These are phyloP conservation scores for Nowickia ferox DNA, from an alignment of 2,888 invertebrate genomes.

Conservation along the genomic window DNA sequence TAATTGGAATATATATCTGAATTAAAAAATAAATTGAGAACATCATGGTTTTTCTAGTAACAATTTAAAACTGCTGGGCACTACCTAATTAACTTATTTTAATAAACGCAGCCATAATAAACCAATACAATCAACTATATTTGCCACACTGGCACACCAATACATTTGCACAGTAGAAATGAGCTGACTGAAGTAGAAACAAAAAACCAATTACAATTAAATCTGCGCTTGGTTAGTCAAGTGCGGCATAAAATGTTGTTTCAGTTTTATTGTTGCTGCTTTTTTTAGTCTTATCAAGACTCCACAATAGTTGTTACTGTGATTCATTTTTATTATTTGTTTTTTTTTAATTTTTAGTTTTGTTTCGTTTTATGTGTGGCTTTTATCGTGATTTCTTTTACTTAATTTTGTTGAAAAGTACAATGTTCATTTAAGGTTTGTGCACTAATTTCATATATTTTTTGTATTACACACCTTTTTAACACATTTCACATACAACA, in stretches of 20 bases:
- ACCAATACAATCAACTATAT: neutral
- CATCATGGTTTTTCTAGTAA: too few species aligned
- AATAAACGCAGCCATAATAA: neutral
- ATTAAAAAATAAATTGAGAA: too few species aligned
- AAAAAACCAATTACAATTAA: constrained; percentile 77
- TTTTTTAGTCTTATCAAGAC: constrained; percentile 19
- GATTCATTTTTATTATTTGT: neutral
- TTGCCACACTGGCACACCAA: constrained; percentile 30
- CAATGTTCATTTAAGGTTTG: constrained; percentile 12
- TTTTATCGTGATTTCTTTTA: constrained; percentile 43
- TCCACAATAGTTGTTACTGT: constrained; percentile 34
- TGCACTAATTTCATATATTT: constrained; percentile 1
- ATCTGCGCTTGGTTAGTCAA: constrained; percentile 80
- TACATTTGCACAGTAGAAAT: constrained; percentile 1
- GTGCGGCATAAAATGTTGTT: constrained; percentile 70
- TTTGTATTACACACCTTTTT: constrained; percentile 15
- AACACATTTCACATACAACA: constrained; percentile 1
- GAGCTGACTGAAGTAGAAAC: neutral
- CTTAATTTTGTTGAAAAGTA: constrained; percentile 7
- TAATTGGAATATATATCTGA: too few species aligned
- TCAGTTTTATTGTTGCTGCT: constrained; percentile 17
- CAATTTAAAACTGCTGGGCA: neutral
- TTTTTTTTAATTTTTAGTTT: constrained; percentile 9
- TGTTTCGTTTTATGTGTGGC: constrained; percentile 1
- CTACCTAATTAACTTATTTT: neutral